Conservation (phyloP, 1,140 invertebrate genomes). For the Saxidomus purpurata region DNA sequence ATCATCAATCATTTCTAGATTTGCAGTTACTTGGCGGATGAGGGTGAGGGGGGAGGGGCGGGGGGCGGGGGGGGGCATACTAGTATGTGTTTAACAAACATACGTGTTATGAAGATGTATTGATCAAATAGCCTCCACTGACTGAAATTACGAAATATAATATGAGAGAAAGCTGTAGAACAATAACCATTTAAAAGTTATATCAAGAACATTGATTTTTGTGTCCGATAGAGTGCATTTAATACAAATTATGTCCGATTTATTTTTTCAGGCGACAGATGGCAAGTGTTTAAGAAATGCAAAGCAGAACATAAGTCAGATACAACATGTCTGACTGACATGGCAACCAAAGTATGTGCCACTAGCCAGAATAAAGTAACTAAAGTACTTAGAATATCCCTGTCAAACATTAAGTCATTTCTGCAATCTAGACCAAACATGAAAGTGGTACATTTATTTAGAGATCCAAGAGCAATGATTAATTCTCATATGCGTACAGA, state of each 20-base stretch:
- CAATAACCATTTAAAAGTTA: no score
- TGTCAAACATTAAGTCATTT: background rate
- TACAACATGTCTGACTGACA: background rate
- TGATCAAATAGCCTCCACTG: no score
- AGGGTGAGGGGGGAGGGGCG: no score
- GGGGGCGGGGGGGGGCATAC: no score
- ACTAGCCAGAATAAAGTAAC: background rate
- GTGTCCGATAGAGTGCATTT: background rate
- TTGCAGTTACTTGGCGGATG: no score
- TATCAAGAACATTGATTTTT: no score
- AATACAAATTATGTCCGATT: no score
- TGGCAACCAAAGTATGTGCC: background rate
- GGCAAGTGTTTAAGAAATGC: background rate
- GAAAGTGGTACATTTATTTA: constrained; percentile 43
- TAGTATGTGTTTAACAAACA: no score
- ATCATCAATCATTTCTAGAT: no score
- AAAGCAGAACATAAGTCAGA: background rate
- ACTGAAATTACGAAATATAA: no score
- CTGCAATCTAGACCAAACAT: background rate
- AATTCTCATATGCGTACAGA: background rate
- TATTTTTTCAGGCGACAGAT: background rate
- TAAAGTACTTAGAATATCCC: background rate
- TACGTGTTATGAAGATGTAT: no score
- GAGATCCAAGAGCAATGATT: constrained; percentile 44
- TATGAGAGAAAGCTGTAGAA: no score